A percentile compares a stretch with the other conserved stretches of the same genome.
Evolutionary conservation across 2,113 vertebrate species (phyloP).

Genomic region (Sciurus niger): DNA sequence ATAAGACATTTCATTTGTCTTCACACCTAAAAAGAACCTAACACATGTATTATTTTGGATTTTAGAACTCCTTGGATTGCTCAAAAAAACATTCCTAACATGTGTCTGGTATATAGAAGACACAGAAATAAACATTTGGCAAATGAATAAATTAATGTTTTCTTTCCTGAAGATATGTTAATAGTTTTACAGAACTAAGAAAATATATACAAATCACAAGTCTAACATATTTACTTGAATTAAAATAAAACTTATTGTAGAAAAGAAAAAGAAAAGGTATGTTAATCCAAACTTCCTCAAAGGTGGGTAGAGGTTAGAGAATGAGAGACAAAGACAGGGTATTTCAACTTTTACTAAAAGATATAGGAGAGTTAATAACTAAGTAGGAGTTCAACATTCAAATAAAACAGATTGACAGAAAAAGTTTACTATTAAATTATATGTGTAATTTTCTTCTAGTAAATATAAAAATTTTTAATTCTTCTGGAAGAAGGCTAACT

Average conservation of each 20-base stretch:
- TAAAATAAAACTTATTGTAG: background rate
- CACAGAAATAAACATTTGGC: background rate
- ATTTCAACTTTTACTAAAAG: background rate
- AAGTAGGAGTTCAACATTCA: background rate
- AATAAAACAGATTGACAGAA: background rate
- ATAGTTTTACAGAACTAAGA: background rate
- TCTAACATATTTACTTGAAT: background rate
- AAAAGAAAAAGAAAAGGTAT: background rate
- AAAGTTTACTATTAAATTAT: background rate
- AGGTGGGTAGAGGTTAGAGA: background rate
- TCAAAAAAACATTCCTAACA: background rate
- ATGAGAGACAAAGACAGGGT: background rate
- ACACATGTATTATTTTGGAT: background rate
- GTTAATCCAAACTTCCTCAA: background rate
- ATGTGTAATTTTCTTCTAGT: background rate
- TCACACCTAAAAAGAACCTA: background rate
- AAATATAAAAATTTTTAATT: background rate
- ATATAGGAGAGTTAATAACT: background rate
- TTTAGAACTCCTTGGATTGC: background rate
- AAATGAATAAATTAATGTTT: background rate
- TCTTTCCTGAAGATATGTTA: constrained; percentile 12
- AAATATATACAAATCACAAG: background rate
- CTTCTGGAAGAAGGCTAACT: background rate
- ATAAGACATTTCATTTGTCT: background rate
- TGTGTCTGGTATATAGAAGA: background rate